A percentile compares a stretch with the other conserved stretches of the same genome.
These are phyloP conservation scores for Prunella himalayana DNA, from an alignment of 2,113 vertebrate genomes.

Conservation along the genomic window DNA sequence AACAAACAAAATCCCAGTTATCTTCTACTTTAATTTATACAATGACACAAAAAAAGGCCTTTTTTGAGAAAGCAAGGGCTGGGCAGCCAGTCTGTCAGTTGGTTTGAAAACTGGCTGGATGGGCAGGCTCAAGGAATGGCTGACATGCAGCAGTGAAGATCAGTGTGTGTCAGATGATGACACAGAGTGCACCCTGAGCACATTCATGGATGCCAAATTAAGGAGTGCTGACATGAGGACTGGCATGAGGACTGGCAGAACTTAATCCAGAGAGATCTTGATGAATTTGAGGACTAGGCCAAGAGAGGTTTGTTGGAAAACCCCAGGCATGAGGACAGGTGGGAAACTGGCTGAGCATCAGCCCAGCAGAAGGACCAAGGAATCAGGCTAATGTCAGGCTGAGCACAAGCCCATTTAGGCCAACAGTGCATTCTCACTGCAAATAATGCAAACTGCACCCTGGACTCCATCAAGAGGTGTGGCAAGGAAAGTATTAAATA, in stretches of 20 bases:
- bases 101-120: neutral
- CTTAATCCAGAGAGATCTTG: neutral
- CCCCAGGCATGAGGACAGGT: neutral
- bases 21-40: neutral
- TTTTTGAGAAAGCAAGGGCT: neutral
- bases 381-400: rapidly evolving
- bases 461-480: neutral
- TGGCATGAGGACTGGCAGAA: neutral
- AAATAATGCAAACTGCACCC: neutral
- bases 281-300: neutral
- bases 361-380: neutral
- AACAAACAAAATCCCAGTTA: neutral
- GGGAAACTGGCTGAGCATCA: neutral
- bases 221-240: neutral
- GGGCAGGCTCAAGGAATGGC: neutral
- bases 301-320: neutral
- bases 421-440: neutral
- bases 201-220: neutral
- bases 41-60: neutral
- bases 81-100: neutral
- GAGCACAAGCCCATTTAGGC: neutral
- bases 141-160: neutral
- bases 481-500: neutral
- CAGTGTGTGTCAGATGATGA: neutral
- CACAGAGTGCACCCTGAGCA: neutral